Evolutionary conservation across 2,797 vertebrate species (phyloP), one percentile per base, ranked within the genome.

Genomic region (Neoniphon sammara): DNA sequence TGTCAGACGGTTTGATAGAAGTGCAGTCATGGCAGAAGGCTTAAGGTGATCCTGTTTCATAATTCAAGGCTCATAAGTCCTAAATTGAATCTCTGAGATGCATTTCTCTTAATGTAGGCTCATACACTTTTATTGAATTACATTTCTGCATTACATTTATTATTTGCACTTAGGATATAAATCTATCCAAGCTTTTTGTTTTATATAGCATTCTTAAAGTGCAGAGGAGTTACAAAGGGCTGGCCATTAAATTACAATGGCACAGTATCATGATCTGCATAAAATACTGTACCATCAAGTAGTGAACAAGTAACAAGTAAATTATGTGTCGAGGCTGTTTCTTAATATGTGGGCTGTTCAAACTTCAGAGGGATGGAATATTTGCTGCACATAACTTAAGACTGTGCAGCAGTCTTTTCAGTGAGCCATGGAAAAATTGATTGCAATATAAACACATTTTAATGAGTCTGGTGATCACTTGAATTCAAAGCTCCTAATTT

Each of bases 51-150:
- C 67, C 52, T 85, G 73, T 78, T 87, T 89, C 80, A 89, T 88
- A 89, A 91, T 92, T 88, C 80, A 89, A 84, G 83, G 81, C 78
- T 84, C 82, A 82, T 86, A 91, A 84, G 70, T 75, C 74, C 81
- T 81, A 85, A 89, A 89, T 87, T 90, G 85, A 87, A 89, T 91
- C 82, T 78, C 64, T 66, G 27, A 85, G 78, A 85, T 75, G 82
- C 79, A 90, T 90, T 92, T 85, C 75, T 90, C 73, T 77, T 87
- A 85, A 89, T 87, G 74, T 87, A 89, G 6, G 30, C 30, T 31
- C 30, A 89, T 89, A 70, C 81, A 80, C 58, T 82, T 89, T 87
- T 89, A 91, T 92, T 91, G 84, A 88, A 91, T 89, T 89, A 90
- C 70, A 87, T 84, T 80, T 85, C 77, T 83, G 74, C 81, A 85